Conservation (phyloP, 1,140 invertebrate species). For the Marisa cornuarietis region DNA sequence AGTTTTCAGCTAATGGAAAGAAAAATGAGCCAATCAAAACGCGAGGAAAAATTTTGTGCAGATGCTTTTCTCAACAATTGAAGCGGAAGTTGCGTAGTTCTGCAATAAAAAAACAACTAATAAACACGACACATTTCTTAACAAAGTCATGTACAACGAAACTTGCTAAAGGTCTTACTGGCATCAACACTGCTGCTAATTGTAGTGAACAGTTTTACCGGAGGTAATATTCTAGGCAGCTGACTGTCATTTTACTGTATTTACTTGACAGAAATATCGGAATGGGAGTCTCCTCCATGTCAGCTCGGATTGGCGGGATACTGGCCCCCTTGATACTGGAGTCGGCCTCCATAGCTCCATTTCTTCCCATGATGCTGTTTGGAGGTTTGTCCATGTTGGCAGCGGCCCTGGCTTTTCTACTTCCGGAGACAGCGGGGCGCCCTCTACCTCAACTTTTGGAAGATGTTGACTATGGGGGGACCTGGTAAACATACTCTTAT, state of each 20-base stretch:
- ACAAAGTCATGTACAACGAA: neutral
- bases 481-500: conserved; percentile 1
- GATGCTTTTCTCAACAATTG: too few species aligned
- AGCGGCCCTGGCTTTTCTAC: conserved; percentile 38
- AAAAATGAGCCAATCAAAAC: too few species aligned
- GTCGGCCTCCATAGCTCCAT: conserved; percentile 22
- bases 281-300: conserved; percentile 48
- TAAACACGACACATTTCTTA: too few species aligned
- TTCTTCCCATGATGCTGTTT: conserved; percentile 44
- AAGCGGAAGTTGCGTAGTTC: fast-evolving
- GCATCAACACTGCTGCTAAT: neutral
- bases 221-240: too few species aligned
- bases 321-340: conserved; percentile 41
- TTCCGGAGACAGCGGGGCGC: conserved; percentile 44
- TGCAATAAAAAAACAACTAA: too few species aligned
- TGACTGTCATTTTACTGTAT: too few species aligned
- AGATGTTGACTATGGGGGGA: conserved; percentile 23
- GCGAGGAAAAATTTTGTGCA: too few species aligned
- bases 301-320: conserved; percentile 46
- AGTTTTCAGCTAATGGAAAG: too few species aligned
- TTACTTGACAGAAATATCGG: conserved; percentile 39
- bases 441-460: conserved; percentile 46
- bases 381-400: conserved; percentile 37
- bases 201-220: too few species aligned
- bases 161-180: neutral